Conservation (phyloP, 2,797 vertebrate genomes). For the Takifugu rubripes region DNA sequence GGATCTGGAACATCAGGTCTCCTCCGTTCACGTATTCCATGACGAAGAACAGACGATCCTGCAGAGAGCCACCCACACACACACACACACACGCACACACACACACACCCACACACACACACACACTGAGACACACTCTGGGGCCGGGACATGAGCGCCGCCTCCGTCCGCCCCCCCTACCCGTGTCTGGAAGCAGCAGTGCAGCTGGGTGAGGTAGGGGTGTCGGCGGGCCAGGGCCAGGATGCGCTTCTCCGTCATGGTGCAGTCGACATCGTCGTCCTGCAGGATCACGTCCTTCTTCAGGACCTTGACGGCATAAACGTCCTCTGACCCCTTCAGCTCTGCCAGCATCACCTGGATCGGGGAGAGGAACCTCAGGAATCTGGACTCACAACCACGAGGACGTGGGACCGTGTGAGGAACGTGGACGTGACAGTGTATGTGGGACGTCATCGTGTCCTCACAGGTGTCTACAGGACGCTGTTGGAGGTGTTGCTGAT, state of each 20-base stretch:
- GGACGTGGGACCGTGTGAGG: too few relatives aligned
- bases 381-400: constrained; percentile 82
- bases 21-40: constrained; percentile 99
- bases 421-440: too few relatives aligned
- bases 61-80: constrained; percentile 33
- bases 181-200: constrained; percentile 98
- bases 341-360: constrained; percentile 96
- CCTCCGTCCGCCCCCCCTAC: constrained; percentile 56
- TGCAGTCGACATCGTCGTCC: constrained; percentile 96
- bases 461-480: too few relatives aligned
- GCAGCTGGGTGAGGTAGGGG: constrained; percentile 85
- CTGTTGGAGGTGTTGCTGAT: too few relatives aligned
- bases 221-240: constrained; percentile 87
- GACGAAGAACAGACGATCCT: constrained; percentile 98
- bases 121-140: too few relatives aligned
- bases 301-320: constrained; percentile 93
- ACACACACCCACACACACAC: too few relatives aligned
- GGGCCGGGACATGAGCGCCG: too few relatives aligned
- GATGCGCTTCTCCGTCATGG: constrained; percentile 97
- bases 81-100: too few relatives aligned
- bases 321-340: constrained; percentile 91
- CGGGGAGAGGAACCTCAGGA: constrained; percentile 96
- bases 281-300: constrained; percentile 98
- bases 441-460: too few relatives aligned
- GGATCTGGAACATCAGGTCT: constrained; percentile 99